Percentiles rank a stretch among this genome's conserved stretches.
Evolutionary conservation across 2,888 invertebrate species (phyloP).

Genomic region (Drosophila pseudotakahashii): DNA sequence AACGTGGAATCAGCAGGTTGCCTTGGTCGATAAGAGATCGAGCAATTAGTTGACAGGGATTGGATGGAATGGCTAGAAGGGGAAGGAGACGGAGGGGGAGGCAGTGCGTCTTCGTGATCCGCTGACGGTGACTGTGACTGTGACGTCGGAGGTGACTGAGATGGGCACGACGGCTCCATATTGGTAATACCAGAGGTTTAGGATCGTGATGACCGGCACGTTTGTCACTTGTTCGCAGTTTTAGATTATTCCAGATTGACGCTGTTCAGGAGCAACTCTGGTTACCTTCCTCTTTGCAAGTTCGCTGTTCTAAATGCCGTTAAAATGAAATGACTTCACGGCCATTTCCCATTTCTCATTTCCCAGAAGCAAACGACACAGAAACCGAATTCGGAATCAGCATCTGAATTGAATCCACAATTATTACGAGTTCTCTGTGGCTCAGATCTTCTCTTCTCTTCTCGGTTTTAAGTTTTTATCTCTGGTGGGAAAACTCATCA

Average conservation of each 20-base stretch:
- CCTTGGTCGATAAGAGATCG: conserved; percentile 50
- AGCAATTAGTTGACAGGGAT: conserved; percentile 64
- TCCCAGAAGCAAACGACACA: conserved; percentile 36
- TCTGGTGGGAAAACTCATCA: conserved; percentile 63
- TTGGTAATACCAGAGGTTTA: conserved; percentile 40
- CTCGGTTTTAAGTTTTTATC: neutral
- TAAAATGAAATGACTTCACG: conserved; percentile 50
- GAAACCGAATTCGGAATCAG: conserved; percentile 47
- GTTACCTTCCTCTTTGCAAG: neutral
- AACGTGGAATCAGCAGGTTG: conserved; percentile 53
- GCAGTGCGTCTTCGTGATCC: conserved; percentile 55
- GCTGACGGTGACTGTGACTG: conserved; percentile 45
- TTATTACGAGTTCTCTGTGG: conserved; percentile 36
- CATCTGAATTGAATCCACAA: conserved; percentile 65
- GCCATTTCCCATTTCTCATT: conserved; percentile 3
- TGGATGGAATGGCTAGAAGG: conserved; percentile 4
- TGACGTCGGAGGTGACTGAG: conserved; percentile 49
- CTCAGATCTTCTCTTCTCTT: conserved; percentile 4
- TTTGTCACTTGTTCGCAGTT: conserved; percentile 51
- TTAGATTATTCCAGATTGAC: conserved; percentile 5
- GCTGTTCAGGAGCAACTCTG: conserved; percentile 11
- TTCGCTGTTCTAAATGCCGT: conserved; percentile 49
- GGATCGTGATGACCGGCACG: conserved; percentile 66
- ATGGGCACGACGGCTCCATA: conserved; percentile 70
- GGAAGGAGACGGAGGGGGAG: neutral